Base-by-base conservation (phyloP, 2,797 vertebrate genomes). In the Pampus argenteus region DNA sequence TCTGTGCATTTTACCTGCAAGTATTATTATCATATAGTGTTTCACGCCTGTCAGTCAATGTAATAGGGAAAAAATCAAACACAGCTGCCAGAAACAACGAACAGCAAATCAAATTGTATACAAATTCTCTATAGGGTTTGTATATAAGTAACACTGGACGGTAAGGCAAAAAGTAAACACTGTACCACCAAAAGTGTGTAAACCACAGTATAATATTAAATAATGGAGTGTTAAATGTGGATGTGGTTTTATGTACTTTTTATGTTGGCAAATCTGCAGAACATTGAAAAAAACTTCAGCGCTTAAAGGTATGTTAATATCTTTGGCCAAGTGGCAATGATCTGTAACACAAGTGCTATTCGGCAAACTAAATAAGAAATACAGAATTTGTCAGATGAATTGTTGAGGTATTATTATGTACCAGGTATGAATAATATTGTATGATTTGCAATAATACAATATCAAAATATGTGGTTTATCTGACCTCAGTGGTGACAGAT, bases 71-170 rank as follows among this genome's bases (percentile, higher is more conserved):
- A 60, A 78, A 45, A 67, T 67, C 42, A 73, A 64, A 82, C 79
- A 68, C 72, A 90, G 78, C 87, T 89, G 88, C 89, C 91, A 71
- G 47, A 71, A 68, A 70, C 55, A 66, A 64, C 45, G 23, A 71
- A 45, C 15, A 67, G 71, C 61, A 80, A 72, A 82, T 76, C 18
- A 57, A 36, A 58, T 71, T 23, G 22, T 18, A 40, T 2, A 57
- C 54, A 69, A 78, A 26, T 66, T 23, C 20, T 63, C 14, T 18
- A 7, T 9, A 42, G 25, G 44, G 23, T 45, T 61, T 81, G 18
- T 67, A 26, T 28, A 58, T 61, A 40, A 70, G 64, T 74, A 88
- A 87, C 70, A 87, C 79, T 84, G 75, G 76, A 86, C 6, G 44
- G 73, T 74, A 76, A 85, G 72, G 73, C 58, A 80, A 76, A 67